Base-by-base conservation (phyloP, 2,888 invertebrate species). In the Cryptus armator region DNA sequence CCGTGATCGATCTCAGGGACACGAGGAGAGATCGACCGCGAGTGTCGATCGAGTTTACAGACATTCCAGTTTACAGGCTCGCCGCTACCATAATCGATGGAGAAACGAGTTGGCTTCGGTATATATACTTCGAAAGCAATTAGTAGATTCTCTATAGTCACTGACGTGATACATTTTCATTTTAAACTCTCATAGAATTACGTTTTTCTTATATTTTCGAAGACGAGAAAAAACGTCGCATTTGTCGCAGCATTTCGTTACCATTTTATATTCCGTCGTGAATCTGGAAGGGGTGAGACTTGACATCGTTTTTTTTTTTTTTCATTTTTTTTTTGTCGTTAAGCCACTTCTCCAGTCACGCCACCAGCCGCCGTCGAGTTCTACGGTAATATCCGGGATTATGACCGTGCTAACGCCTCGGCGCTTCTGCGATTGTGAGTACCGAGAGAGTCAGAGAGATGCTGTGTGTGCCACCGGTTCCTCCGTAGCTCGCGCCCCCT, bases 351-450 rank as follows among this genome's bases (percentile, higher is more conserved):
- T 84, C 81, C 74, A 82, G 80, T 74, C 74, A 67, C 72, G 44
- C 56, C 70, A 29, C 68, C 70, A 71, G 74, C 59, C 75, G 74
- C 74, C 76, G 62, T 77, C 66, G 74, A 37, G 53, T 76, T 75
- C 82, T 82, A 81, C 83, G 76, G 71, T 82, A 83, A 87, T 87
- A 86, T 82, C 85, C 84, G 59, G 83, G 86, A 86, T 87, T 86
- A 86, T 86, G 86, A 86, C 72, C 78, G 71, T 86, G 81, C 82
- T 81, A 85, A 87, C 83, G 85, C 81, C 77, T 83, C 84, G 66
- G 53, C 75, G 71, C 78, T 80, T 67, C 71, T 48, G 67, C 62
- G 74, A 81, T 83, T 79, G 70, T 78, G 62, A 72, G 56, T 72
- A 72, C 46, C 19, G 16, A 12, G 44, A 37, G 66, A 43, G 43